Conservation (phyloP, 2,888 invertebrate species). For the Mactromeris polynyma region DNA sequence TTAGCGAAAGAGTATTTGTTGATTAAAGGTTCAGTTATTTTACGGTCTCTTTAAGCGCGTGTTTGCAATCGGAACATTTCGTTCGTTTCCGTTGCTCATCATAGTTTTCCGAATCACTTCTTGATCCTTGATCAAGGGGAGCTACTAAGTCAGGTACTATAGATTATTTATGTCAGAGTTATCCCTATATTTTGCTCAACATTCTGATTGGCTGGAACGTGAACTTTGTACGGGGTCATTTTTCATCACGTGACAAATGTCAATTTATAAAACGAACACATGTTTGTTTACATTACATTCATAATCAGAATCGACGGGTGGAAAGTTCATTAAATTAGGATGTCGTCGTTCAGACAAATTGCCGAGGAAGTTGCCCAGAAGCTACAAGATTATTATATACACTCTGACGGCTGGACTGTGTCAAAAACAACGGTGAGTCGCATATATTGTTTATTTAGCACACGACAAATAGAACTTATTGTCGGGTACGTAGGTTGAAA, state of each 20-base stretch:
- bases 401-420: conserved; percentile 58
- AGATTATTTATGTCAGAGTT: background rate
- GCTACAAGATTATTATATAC: conserved; percentile 61
- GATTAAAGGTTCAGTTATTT: too few relatives aligned
- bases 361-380: conserved; percentile 61
- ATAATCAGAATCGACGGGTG: background rate
- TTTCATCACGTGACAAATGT: conserved; percentile 34
- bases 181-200: background rate
- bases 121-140: background rate
- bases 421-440: conserved; percentile 59
- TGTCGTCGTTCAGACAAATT: conserved; percentile 38
- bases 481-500: background rate
- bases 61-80: too few relatives aligned
- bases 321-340: conserved; percentile 3
- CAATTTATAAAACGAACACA: conserved; percentile 27
- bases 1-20: too few relatives aligned
- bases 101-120: too few relatives aligned
- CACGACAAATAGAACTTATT: background rate
- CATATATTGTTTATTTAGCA: background rate
- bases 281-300: conserved; percentile 29
- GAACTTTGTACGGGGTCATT: conserved; percentile 9
- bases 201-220: background rate
- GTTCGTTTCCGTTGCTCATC: too few relatives aligned
- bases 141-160: background rate
- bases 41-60: too few relatives aligned